phyloP scores from a whole-genome alignment of 2,888 invertebrate species.

The Erebia aethiops region DNA sequence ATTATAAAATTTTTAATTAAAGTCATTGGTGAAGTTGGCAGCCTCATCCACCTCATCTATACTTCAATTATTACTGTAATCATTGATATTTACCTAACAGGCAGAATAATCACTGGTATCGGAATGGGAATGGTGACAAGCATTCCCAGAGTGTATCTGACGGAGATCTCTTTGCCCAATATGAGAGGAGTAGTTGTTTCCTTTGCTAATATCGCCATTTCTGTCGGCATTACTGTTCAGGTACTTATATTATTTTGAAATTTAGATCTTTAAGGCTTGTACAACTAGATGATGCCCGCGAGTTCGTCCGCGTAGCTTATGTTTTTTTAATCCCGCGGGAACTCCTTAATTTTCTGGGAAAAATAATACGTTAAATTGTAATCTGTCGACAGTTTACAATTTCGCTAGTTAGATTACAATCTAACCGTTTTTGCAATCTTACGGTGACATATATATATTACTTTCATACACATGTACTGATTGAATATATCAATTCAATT shows the following conservation, averaged over 20 bases:
- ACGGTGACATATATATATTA: too few relatives aligned
- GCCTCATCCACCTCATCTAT: background rate
- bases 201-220: conserved; percentile 84
- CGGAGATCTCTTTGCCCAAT: conserved; percentile 86
- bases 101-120: conserved; percentile 84
- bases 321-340: too few relatives aligned
- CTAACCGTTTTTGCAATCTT: too few relatives aligned
- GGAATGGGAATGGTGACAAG: conserved; percentile 86
- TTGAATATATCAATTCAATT: too few relatives aligned
- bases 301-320: too few relatives aligned
- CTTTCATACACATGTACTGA: too few relatives aligned
- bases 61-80: too few relatives aligned
- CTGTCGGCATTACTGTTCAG: conserved; percentile 83
- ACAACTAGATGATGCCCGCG: too few relatives aligned
- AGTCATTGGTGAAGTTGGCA: background rate
- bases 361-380: too few relatives aligned
- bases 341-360: too few relatives aligned
- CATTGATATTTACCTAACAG: conserved; percentile 43
- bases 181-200: conserved; percentile 86
- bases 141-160: conserved; percentile 83
- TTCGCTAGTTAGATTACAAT: too few relatives aligned
- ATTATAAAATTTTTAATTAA: background rate
- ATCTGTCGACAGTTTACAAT: too few relatives aligned
- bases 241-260: conserved; percentile 42
- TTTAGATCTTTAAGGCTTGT: background rate